Evolutionary conservation across 1,140 invertebrate species (phyloP).

Genomic region (Tetramorium alpestre): DNA sequence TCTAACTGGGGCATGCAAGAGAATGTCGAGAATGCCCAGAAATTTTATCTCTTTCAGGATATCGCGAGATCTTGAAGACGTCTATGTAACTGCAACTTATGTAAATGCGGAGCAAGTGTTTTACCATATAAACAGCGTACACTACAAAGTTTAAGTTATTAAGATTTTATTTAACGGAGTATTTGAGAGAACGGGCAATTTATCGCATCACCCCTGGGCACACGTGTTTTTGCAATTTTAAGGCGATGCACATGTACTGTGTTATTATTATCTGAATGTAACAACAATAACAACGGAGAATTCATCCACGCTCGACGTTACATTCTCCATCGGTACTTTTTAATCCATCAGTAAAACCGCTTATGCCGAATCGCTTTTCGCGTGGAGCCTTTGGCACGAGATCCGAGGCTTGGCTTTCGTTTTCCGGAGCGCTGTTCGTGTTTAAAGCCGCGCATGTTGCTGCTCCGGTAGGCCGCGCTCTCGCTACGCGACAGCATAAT

Average conservation of each 20-base stretch:
- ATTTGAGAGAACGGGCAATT: not conserved
- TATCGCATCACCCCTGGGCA: not conserved
- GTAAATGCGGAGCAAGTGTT: not conserved
- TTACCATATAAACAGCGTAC: not conserved
- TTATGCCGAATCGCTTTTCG: not conserved
- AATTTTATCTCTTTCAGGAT: not conserved
- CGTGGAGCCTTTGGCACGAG: not conserved
- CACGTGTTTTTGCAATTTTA: not conserved
- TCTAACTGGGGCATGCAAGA: not conserved
- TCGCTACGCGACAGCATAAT: constrained; percentile 20
- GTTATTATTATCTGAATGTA: not conserved
- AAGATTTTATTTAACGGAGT: not conserved
- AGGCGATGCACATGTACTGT: too few relatives aligned
- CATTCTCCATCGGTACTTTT: not conserved
- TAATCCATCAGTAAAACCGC: not conserved
- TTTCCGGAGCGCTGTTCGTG: not conserved
- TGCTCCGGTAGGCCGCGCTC: constrained; percentile 25
- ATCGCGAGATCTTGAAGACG: not conserved
- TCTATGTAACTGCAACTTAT: not conserved
- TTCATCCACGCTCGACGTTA: not conserved
- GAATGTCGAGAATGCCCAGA: not conserved
- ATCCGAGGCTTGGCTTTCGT: constrained; percentile 8
- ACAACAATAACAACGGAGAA: not conserved
- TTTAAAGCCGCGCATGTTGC: not conserved
- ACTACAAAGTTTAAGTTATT: not conserved